phyloP scores from a whole-genome alignment of 2,797 vertebrate genomes.

The Vipera ursinii region DNA sequence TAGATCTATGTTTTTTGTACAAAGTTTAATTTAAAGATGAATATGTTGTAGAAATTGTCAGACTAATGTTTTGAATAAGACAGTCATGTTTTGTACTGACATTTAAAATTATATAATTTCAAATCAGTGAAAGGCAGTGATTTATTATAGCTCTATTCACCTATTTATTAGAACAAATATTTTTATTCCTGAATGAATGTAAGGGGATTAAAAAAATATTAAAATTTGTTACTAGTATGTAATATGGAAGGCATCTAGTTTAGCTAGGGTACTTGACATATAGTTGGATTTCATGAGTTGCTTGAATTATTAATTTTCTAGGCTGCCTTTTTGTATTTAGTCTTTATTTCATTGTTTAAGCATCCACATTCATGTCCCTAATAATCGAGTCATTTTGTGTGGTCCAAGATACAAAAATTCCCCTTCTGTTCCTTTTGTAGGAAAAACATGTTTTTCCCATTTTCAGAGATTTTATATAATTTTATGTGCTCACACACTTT shows the following conservation, averaged over 20 bases:
- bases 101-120: not conserved
- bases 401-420: conserved; percentile 88
- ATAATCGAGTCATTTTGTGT: conserved; percentile 93
- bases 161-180: not conserved
- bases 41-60: not conserved
- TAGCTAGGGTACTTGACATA: conserved; percentile 56
- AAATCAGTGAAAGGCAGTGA: not conserved
- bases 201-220: not conserved
- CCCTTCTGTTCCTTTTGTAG: conserved; percentile 88
- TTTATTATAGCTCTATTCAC: not conserved
- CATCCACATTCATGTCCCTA: conserved; percentile 73
- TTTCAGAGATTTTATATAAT: conserved; percentile 92
- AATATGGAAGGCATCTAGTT: conserved; percentile 35
- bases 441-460: conserved; percentile 92
- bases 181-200: not conserved
- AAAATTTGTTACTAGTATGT: not conserved
- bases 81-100: not conserved
- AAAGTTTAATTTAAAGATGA: conserved; percentile 1
- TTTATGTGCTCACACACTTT: conserved; percentile 76
- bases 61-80: not conserved
- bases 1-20: not conserved
- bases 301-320: not conserved
- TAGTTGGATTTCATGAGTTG: not conserved
- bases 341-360: conserved; percentile 62
- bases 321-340: conserved; percentile 52